Conservation (phyloP, 64 coral and sea anemone genomes). For the Cladopsammia gracilis region DNA sequence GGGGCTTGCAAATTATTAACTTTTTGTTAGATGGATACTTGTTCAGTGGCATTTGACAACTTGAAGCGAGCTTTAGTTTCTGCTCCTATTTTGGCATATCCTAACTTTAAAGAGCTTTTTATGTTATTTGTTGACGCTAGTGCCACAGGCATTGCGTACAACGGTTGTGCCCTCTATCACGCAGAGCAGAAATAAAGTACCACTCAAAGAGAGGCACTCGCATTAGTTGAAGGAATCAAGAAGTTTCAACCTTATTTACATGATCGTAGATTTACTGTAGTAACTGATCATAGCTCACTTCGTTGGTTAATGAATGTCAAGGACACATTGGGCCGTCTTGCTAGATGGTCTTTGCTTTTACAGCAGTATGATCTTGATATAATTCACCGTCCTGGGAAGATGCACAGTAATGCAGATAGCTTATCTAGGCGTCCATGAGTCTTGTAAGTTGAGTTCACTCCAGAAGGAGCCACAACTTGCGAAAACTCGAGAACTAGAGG, state of each 20-base stretch:
- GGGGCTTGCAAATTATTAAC: constrained; percentile 42
- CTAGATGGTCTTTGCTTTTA: background rate
- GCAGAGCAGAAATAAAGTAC: constrained; percentile 9
- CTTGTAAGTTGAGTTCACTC: background rate
- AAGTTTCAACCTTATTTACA: constrained; percentile 18
- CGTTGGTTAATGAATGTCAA: background rate
- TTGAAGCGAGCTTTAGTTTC: constrained; percentile 15
- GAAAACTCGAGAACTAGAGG: background rate
- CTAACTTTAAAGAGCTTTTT: constrained; percentile 23
- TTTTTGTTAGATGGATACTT: background rate
- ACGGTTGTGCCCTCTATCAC: background rate
- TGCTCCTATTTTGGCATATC: constrained; percentile 37
- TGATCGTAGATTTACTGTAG: background rate
- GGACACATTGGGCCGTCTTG: background rate
- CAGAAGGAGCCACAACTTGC: background rate
- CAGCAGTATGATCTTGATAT: constrained; percentile 41
- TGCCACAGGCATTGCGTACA: background rate
- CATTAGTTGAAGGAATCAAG: constrained; percentile 28
- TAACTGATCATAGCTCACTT: constrained; percentile 13
- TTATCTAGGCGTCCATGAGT: constrained; percentile 15
- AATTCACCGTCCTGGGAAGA: background rate
- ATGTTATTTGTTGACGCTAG: constrained; percentile 4
- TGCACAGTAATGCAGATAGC: background rate
- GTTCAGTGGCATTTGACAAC: constrained; percentile 4
- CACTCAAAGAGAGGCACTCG: constrained; percentile 25